These are phyloP conservation scores for Rhopilema esculentum DNA, from an alignment of 30 jellyfish, hydroid and myxozoan genomes.

Conservation along the genomic window DNA sequence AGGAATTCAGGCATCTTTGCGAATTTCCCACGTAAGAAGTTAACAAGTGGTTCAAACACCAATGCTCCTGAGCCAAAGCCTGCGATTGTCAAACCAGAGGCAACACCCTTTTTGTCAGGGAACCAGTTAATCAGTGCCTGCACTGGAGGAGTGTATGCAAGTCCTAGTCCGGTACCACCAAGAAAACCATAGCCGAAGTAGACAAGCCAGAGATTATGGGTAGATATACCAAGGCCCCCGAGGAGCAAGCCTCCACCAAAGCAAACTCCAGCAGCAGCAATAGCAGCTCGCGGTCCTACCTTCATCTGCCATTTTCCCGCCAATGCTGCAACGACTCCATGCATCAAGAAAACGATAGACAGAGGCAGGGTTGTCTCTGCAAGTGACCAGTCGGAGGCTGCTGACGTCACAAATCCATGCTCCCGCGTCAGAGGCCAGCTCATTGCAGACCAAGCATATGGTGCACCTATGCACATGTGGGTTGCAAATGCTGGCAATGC, in stretches of 20 bases:
- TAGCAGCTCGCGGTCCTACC: conserved; percentile 73
- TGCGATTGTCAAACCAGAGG: conserved; percentile 74
- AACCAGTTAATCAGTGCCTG: conserved; percentile 75
- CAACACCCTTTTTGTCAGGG: conserved; percentile 74
- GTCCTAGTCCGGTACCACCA: conserved; percentile 72
- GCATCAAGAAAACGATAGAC: conserved; percentile 70
- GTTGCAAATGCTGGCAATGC: conserved; percentile 78
- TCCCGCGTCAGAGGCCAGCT: conserved; percentile 78
- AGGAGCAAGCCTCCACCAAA: conserved; percentile 71
- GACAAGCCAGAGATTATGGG: conserved; percentile 59
- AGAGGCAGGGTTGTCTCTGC: conserved; percentile 76
- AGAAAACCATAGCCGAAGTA: conserved; percentile 69
- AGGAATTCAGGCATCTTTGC: conserved; percentile 60
- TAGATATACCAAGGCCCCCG: conserved; percentile 65
- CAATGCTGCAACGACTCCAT: conserved; percentile 60
- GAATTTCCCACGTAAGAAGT: conserved; percentile 39
- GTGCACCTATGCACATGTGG: conserved; percentile 80
- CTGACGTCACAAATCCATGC: conserved; percentile 69
- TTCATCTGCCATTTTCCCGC: conserved; percentile 81
- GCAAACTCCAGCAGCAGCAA: conserved; percentile 61
- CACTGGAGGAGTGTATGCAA: conserved; percentile 74
- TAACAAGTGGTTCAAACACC: conserved; percentile 68
- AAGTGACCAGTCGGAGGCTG: conserved; percentile 74
- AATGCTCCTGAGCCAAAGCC: conserved; percentile 79
- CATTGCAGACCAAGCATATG: conserved; percentile 82